Evolutionary conservation across 2,113 vertebrate species (phyloP), one percentile per base, ranked within the genome.

Genomic region (Isurus oxyrinchus): DNA sequence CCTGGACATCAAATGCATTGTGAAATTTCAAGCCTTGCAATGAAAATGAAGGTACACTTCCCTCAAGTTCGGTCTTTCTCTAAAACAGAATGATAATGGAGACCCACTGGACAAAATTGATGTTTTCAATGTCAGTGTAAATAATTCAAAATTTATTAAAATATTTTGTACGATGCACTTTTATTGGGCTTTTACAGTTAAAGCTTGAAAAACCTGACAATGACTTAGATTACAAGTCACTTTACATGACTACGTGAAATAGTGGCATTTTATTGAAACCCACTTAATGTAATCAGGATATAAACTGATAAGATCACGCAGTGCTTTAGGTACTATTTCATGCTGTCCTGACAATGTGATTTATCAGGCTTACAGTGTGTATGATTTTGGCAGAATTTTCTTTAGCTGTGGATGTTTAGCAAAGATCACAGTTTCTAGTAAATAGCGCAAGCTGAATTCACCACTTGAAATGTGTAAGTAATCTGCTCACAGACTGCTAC

Each of bases 251-350:
- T 27, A 94, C 5, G 3, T 67, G 7, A 49, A 94, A 94, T 69
- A 95, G 66, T 95, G 63, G 61, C 40, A 95, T 69, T 95, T 94
- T 72, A 72, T 95, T 95, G 44, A 72, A 95, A 31, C 66, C 44
- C 94, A 72, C 66, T 69, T 95, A 72, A 53, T 31, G 44, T 53
- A 69, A 95, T 69, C 66, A 69, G 40, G 25, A 72, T 95, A 66
- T 53, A 69, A 67, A 72, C 94, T 31, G 94, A 69, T 72, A 69
- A 95, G 63, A 69, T 95, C 40, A 53, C 66, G 53, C 55, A 21
- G 90, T 40, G 90, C 55, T 94, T 94, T 63, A 27, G 93, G 61
- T 67, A 94, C 93, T 67, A 94, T 67, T 44, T 67, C 59, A 61
- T 49, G 93, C 40, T 95, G 91, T 7, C 61, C 91, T 49, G 61